Conservation (phyloP, 2,797 vertebrate species). For the Micropoecilia bifurca region DNA sequence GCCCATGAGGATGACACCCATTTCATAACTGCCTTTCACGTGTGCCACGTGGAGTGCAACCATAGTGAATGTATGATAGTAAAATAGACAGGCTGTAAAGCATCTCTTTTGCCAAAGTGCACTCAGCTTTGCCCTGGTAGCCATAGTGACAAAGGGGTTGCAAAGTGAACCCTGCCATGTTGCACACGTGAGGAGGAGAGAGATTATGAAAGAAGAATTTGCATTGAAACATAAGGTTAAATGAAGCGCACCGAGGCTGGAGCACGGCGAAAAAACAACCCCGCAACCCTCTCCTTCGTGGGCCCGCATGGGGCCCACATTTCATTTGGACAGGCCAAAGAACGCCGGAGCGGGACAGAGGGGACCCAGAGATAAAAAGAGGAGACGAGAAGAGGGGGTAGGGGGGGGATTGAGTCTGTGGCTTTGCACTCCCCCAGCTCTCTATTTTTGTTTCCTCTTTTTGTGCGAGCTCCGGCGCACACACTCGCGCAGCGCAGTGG, state of each 20-base stretch:
- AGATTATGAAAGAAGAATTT: constrained; percentile 74
- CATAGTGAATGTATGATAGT: constrained; percentile 24
- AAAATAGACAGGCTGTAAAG: constrained; percentile 68
- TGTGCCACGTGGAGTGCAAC: constrained; percentile 42
- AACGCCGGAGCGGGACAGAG: constrained; percentile 52
- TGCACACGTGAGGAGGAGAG: constrained; percentile 71
- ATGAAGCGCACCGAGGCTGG: constrained; percentile 75
- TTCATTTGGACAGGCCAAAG: constrained; percentile 80
- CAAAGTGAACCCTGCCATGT: constrained; percentile 73
- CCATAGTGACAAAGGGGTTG: constrained; percentile 62
- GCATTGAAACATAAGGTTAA: constrained; percentile 85
- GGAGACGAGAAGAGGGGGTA: constrained; percentile 21
- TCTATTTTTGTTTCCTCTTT: constrained; percentile 85
- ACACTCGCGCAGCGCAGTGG: constrained; percentile 81
- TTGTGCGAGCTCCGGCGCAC: constrained; percentile 66
- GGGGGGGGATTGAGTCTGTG: constrained; percentile 50
- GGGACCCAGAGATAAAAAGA: constrained; percentile 61
- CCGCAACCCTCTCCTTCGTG: constrained; percentile 73
- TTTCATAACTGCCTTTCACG: constrained; percentile 1
- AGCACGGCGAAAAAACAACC: constrained; percentile 72
- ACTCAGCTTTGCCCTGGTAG: constrained; percentile 51
- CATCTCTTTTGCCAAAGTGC: constrained; percentile 40
- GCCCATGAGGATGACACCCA: constrained; percentile 31
- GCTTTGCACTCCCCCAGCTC: constrained; percentile 68
- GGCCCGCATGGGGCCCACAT: constrained; percentile 74